Percentiles rank a stretch among this genome's conserved stretches.
Conservation (phyloP, 2,113 vertebrate genomes). For the Oncorhynchus masou region DNA sequence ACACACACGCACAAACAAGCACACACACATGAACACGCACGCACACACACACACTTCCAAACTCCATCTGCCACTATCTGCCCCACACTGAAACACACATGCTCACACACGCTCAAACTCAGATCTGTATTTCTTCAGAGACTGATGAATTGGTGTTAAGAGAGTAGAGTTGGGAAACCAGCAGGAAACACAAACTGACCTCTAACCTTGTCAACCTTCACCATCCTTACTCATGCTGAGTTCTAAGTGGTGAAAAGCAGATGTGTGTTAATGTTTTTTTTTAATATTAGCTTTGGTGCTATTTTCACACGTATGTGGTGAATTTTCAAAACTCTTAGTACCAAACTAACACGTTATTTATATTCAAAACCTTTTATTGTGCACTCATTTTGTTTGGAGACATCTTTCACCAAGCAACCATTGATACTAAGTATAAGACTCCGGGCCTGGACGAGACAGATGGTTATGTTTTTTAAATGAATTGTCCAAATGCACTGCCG, state of each 20-base stretch:
- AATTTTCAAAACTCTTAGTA: too few species aligned
- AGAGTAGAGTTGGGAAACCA: slow-evolving; percentile 8
- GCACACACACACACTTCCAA: not conserved
- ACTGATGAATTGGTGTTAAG: slow-evolving; percentile 18
- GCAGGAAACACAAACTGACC: slow-evolving; percentile 34
- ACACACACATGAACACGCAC: not conserved
- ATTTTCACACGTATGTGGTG: too few species aligned
- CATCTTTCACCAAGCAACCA: too few species aligned
- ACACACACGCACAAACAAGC: not conserved
- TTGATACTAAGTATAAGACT: too few species aligned
- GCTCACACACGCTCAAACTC: not conserved
- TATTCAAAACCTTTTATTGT: too few species aligned
- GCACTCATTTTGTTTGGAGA: too few species aligned
- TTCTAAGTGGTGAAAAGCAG: slow-evolving; percentile 24
- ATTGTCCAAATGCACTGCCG: too few species aligned
- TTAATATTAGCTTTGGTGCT: too few species aligned
- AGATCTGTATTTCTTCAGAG: slow-evolving; percentile 38
- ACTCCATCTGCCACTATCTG: slow-evolving; percentile 22
- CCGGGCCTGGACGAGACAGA: too few species aligned
- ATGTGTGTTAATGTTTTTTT: not conserved
- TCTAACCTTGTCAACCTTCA: slow-evolving; percentile 28
- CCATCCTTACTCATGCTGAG: slow-evolving; percentile 10
- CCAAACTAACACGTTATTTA: too few species aligned
- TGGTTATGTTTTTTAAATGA: too few species aligned
- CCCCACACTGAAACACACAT: not conserved